A percentile compares a stretch with the other conserved stretches of the same genome.
Evolutionary conservation across 1,140 invertebrate species (phyloP).

Genomic region (Cherax quadricarinatus): DNA sequence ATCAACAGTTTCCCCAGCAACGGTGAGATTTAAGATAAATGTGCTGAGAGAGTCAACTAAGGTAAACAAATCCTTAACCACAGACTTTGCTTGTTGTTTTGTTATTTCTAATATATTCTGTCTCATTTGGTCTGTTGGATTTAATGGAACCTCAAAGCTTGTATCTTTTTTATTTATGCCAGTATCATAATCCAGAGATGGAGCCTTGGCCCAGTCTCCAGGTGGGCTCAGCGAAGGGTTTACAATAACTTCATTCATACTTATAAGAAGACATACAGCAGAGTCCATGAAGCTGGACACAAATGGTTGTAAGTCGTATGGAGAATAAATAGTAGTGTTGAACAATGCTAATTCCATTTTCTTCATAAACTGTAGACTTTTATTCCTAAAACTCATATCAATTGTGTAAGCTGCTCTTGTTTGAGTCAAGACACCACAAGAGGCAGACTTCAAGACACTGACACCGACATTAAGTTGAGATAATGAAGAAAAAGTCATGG

Average conservation of each 20-base stretch:
- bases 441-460: constrained; percentile 20
- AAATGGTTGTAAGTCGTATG: constrained; percentile 25
- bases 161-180: neutral
- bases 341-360: constrained; percentile 25
- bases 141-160: neutral
- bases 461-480: constrained; percentile 29
- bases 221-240: constrained; percentile 15
- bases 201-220: neutral
- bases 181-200: constrained; percentile 15
- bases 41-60: constrained; percentile 9
- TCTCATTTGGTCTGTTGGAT: neutral
- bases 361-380: constrained; percentile 4
- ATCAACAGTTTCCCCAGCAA: constrained; percentile 18
- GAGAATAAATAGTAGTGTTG: neutral
- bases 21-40: neutral
- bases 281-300: constrained; percentile 1
- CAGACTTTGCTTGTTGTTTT: constrained; percentile 13
- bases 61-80: constrained; percentile 16
- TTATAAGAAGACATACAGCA: constrained; percentile 1
- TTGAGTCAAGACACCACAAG: constrained; percentile 14
- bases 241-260: constrained; percentile 34
- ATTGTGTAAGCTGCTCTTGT: constrained; percentile 33
- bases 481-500: constrained; percentile 31
- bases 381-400: constrained; percentile 31
- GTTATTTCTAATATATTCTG: constrained; percentile 21